Evolutionary conservation across 2,113 vertebrate species (phyloP).

Genomic region (Strix uralensis): DNA sequence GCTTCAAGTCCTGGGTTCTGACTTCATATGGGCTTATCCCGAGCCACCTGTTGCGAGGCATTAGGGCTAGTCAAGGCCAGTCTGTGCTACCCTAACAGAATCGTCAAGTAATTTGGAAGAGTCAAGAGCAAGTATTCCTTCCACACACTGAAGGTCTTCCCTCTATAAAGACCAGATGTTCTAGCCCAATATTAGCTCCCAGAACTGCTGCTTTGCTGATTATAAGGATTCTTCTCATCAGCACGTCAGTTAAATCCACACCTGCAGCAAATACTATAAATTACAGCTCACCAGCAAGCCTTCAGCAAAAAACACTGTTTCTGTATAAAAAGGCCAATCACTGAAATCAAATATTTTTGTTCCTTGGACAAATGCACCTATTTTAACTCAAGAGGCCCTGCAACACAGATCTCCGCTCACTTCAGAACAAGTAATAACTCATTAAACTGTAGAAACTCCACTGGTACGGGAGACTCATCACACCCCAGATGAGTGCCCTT

Average conservation of each 20-base stretch:
- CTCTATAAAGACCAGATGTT: slow-evolving; percentile 28
- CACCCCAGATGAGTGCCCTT: not conserved
- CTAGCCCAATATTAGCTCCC: not conserved
- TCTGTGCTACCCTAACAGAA: not conserved
- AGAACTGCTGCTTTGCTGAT: not conserved
- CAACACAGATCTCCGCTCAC: not conserved
- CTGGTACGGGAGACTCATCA: not conserved
- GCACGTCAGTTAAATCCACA: not conserved
- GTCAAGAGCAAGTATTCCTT: not conserved
- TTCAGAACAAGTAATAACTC: slow-evolving; percentile 6
- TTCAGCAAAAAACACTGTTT: not conserved
- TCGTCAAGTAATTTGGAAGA: not conserved
- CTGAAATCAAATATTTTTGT: slow-evolving; percentile 33
- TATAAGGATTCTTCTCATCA: slow-evolving; percentile 22
- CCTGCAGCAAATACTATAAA: slow-evolving; percentile 28
- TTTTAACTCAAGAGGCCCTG: not conserved
- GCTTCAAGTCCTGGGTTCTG: not conserved
- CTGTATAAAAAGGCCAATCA: not conserved
- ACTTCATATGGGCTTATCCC: not conserved
- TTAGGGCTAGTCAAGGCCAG: not conserved
- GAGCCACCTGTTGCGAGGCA: not conserved
- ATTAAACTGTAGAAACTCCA: not conserved
- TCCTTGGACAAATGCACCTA: slow-evolving; percentile 1
- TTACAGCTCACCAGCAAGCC: not conserved
- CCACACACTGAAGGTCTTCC: not conserved